Evolutionary conservation across 1,140 invertebrate species (phyloP).

Genomic region (Portunus trituberculatus): DNA sequence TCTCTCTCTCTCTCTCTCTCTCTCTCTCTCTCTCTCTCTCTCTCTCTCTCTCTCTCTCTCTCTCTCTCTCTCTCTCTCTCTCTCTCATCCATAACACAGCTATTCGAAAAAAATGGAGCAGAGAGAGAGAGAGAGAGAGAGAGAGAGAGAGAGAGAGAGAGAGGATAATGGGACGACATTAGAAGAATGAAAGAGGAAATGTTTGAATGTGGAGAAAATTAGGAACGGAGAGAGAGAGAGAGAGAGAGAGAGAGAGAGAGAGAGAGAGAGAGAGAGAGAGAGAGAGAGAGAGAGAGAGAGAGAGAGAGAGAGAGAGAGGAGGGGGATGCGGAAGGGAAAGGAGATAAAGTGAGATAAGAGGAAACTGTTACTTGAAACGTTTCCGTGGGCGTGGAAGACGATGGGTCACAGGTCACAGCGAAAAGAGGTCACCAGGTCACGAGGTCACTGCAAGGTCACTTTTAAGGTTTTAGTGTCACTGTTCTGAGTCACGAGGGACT

Average conservation of each 20-base stretch:
- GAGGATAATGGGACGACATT: background rate
- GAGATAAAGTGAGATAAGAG: constrained; percentile 45
- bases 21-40: background rate
- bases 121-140: constrained; percentile 45
- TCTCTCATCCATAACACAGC: too few species aligned
- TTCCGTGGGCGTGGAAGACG: too few species aligned
- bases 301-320: constrained; percentile 46
- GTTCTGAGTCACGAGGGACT: too few species aligned
- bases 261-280: constrained; percentile 28
- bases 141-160: constrained; percentile 51
- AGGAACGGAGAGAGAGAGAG: background rate
- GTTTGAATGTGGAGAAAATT: background rate
- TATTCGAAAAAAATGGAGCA: background rate
- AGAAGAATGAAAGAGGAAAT: background rate
- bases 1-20: background rate
- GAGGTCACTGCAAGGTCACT: too few species aligned
- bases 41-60: background rate
- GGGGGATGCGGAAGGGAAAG: background rate
- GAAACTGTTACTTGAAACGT: background rate
- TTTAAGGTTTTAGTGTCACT: too few species aligned
- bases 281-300: constrained; percentile 56
- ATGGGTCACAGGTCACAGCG: too few species aligned
- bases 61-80: background rate
- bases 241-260: constrained; percentile 5
- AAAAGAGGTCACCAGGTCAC: too few species aligned